Evolutionary conservation across 2,113 vertebrate genomes (phyloP).

Genomic region (Cyanoderma ruficeps): DNA sequence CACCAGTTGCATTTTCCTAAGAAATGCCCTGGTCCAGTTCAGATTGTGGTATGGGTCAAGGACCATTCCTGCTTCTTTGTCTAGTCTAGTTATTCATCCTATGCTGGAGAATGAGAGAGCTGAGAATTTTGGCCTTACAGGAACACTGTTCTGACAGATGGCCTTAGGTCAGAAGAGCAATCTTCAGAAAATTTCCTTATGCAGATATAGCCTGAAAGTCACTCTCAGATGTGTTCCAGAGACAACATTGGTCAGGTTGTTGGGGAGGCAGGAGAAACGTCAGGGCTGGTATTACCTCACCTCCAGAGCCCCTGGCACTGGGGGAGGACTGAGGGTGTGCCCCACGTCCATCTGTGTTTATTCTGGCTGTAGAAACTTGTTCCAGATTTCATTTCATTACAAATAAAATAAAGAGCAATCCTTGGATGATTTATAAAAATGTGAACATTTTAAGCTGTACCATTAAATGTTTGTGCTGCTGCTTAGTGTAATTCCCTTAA

Average conservation of each 20-base stretch:
- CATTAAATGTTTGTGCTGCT: background rate
- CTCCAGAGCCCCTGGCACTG: background rate
- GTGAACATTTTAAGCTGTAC: background rate
- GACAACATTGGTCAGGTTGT: background rate
- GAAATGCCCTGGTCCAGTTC: background rate
- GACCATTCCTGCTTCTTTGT: background rate
- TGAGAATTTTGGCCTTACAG: background rate
- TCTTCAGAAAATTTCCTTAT: background rate
- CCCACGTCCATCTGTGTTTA: background rate
- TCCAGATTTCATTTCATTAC: constrained; percentile 17
- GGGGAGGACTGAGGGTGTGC: background rate
- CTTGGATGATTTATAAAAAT: constrained; percentile 7
- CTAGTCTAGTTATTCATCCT: background rate
- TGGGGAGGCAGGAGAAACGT: background rate
- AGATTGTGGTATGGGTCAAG: background rate
- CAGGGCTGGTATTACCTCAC: background rate
- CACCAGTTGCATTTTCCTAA: background rate
- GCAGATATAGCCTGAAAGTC: background rate
- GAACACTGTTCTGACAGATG: background rate
- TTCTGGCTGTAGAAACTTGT: background rate
- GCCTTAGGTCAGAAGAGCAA: background rate
- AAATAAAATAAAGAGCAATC: constrained; percentile 17
- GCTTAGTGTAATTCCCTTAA: background rate
- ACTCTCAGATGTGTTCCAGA: background rate
- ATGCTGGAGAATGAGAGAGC: background rate